Evolutionary conservation across 2,113 vertebrate genomes (phyloP), one percentile per base, ranked within the genome.

Genomic region (Amphilophus citrinellus): DNA sequence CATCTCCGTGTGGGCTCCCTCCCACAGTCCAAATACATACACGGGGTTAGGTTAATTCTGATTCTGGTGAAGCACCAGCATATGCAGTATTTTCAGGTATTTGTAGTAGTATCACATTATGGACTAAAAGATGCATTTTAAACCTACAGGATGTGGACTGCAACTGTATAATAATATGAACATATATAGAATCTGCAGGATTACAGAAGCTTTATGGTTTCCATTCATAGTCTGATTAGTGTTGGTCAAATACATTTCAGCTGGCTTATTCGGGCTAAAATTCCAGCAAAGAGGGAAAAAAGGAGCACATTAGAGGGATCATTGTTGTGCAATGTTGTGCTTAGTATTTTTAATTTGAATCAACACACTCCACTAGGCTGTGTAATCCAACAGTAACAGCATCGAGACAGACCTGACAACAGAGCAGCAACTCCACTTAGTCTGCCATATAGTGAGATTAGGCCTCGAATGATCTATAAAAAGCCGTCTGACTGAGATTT

Each of bases 401-500:
- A 76, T 60, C 44, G 47, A 62, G 47, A 18, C 37, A 82, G 60
- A 66, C 53, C 32, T 77, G 81, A 66, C 50, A 75, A 82, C 84
- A 58, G 35, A 42, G 22, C 73, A 82, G 62, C 71, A 76, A 57
- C 86, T 66, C 18, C 56, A 56, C 79, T 77, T 63, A 57, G 57
- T 77, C 30, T 63, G 77, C 39, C 18, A 7, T 59, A 61, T 27
- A 65, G 76, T 77, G 56, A 87, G 84, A 90, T 91, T 83, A 89
- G 42, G 58, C 37, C 20, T 22, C 3, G 8, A 66, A 60, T 39
- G 20, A 77, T 85, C 59, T 84, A 84, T 84, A 81, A 90, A 89
- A 88, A 87, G 85, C 82, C 82, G 63, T 87, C 80, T 82, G 84
- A 88, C 22, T 76, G 84, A 86, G 75, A 90, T 89, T 87, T 90